Percentiles rank a stretch among this genome's conserved stretches.
phyloP scores from a whole-genome alignment of 2,113 vertebrate species.

The Dasyornis broadbenti region DNA sequence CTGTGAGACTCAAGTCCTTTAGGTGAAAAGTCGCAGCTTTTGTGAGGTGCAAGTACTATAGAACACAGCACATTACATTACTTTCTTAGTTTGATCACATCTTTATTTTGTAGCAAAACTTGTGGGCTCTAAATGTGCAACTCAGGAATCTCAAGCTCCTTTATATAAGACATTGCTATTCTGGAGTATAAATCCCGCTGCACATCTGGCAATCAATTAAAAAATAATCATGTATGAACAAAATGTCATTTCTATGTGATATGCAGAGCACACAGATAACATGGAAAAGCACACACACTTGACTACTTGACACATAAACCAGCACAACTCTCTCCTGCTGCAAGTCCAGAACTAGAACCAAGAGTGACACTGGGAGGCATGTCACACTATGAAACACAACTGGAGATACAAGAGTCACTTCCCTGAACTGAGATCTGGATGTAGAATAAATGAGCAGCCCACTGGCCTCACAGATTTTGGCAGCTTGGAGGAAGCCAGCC shows the following conservation, averaged over 20 bases:
- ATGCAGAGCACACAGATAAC: background rate
- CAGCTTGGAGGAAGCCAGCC: background rate
- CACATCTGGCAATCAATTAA: background rate
- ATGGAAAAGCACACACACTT: background rate
- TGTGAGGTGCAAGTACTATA: background rate
- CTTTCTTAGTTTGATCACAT: background rate
- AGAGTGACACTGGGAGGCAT: background rate
- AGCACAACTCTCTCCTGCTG: background rate
- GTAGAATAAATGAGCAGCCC: background rate
- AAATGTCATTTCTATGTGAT: background rate
- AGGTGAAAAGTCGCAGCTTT: background rate
- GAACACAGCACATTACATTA: background rate
- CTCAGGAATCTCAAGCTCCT: background rate
- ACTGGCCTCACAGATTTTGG: background rate
- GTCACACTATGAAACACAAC: fast-evolving
- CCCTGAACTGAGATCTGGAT: background rate
- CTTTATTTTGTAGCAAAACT: background rate
- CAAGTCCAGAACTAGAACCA: background rate
- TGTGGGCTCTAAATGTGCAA: background rate
- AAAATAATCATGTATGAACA: fast-evolving
- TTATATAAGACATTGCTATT: background rate
- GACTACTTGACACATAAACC: background rate
- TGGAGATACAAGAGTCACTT: background rate
- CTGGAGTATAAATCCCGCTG: background rate
- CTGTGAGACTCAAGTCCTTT: background rate